phyloP scores from a whole-genome alignment of 1,140 invertebrate genomes.

The Bactericera cockerelli region DNA sequence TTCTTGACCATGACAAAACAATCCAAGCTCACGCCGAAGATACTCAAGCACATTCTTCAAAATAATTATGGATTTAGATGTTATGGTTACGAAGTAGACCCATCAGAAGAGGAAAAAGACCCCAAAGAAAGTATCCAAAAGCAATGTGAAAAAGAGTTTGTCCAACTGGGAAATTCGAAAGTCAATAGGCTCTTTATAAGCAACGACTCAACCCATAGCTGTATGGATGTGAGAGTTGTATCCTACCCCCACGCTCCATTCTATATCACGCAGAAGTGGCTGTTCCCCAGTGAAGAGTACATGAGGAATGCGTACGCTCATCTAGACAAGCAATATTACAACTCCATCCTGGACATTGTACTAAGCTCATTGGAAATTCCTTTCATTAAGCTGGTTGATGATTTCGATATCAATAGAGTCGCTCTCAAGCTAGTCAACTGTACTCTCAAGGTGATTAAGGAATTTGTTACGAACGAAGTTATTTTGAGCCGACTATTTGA shows the following conservation, averaged over 20 bases:
- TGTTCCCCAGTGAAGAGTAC: neutral
- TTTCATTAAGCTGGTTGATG: neutral
- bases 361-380: neutral
- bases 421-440: neutral
- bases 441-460: neutral
- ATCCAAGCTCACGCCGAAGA: neutral
- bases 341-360: neutral
- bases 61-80: neutral
- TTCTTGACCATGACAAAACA: neutral
- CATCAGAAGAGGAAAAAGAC: neutral
- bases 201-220: neutral
- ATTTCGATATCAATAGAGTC: neutral
- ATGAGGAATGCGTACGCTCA: neutral
- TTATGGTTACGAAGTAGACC: neutral
- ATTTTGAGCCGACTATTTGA: neutral
- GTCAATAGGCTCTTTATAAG: neutral
- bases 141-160: neutral
- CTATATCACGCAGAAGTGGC: neutral
- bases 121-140: neutral
- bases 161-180: neutral
- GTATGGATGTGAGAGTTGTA: neutral
- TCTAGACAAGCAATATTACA: neutral
- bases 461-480: neutral
- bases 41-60: neutral
- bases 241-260: neutral